Evolutionary conservation across 2,797 vertebrate species (phyloP), one percentile per base, ranked within the genome.

Genomic region (Smutsia gigantea): DNA sequence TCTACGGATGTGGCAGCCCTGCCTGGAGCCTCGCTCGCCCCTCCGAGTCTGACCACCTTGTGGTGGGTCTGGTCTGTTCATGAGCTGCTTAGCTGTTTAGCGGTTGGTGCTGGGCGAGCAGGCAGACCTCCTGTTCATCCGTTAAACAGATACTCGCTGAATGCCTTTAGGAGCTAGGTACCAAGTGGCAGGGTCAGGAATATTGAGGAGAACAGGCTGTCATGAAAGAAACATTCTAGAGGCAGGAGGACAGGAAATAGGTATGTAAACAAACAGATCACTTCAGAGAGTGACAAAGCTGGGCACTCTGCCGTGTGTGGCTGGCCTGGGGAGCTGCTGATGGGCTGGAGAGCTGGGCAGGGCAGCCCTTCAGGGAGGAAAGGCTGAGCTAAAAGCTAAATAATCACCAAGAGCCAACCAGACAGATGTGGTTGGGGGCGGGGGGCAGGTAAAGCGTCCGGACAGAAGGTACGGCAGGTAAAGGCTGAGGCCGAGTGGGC

Each of bases 71-170:
- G 23, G 21, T 15, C 66, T 49, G 11, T 13, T 51, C 78, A 29
- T 2, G 4, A 17, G 14, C 46, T 7, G 27, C 92, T 46, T 7
- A 10, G 84, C 10, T 17, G 5, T 53, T 29, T 7, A 57, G 51
- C 7, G 4, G 21, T 1, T 8, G n/a, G 15, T 29, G 19, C 14
- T 5, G 25, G 23, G 3, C 4, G 8, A 25, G 27, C 2, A 7
- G 34, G 42, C 4, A 11, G 66, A 12, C 42, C 46, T 64, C 61
- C 31, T 12, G 64, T 51, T 46, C n/a, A 31, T 15, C 71, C 81
- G 61, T 27, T 71, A 37, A 66, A n/a, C 19, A 17, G n/a, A 59
- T 61, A 39, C 2, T 82, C 53, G 27, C 2, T 23, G 31, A 55
- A 31, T 4, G 5, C 46, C 3, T 64, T 61, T 39, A 49, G 75